Conservation (phyloP, 2,797 vertebrate species). For the Esox lucius region DNA sequence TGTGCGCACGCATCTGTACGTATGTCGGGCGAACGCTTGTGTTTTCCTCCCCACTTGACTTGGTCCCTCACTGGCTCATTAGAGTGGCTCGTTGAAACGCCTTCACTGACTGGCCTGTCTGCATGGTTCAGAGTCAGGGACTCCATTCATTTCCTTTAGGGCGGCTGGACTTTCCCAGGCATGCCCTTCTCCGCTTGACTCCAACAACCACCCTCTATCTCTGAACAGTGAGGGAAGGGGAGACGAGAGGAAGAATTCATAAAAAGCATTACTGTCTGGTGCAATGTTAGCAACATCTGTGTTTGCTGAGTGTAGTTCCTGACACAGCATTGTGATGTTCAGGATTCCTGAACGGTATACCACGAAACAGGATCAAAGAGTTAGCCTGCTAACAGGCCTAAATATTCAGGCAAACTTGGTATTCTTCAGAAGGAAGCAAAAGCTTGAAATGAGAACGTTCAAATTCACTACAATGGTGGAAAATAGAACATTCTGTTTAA, state of each 20-base stretch:
- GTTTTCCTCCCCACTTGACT: slow-evolving; percentile 1
- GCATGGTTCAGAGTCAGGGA: not conserved
- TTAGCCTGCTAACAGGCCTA: too few species aligned
- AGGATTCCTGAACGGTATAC: not conserved
- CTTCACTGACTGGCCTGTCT: not conserved
- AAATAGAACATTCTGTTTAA: too few species aligned
- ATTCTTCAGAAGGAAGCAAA: too few species aligned
- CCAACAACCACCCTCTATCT: not conserved
- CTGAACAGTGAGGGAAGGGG: too few species aligned
- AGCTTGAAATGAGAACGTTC: too few species aligned
- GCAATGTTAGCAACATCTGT: not conserved
- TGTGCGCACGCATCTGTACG: not conserved
- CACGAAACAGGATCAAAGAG: too few species aligned
- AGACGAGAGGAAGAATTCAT: too few species aligned
- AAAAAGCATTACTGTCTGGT: not conserved
- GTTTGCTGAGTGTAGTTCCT: not conserved
- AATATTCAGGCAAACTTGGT: too few species aligned
- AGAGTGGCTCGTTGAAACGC: not conserved
- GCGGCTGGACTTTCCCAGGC: not conserved
- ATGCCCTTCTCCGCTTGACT: not conserved
- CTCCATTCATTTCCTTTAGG: not conserved
- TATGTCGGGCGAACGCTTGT: not conserved
- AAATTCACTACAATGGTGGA: too few species aligned
- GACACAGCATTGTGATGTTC: not conserved
- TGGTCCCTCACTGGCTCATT: not conserved